Evolutionary conservation across 2,797 vertebrate genomes (phyloP), one percentile per base, ranked within the genome.

Genomic region (Peromyscus melanophrys): DNA sequence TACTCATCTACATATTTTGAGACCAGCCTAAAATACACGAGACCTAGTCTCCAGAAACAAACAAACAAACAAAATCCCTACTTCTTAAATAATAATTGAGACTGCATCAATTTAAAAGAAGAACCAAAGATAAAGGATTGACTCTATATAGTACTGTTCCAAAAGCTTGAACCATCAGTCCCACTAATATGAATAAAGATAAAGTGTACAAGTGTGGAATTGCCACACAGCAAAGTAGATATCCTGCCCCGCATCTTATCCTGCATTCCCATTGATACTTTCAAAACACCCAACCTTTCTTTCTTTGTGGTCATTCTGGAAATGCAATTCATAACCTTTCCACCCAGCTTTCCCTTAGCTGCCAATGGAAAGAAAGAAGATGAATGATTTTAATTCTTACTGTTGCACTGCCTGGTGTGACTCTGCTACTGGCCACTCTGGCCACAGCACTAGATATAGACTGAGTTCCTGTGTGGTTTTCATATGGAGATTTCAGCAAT

Each of bases 311-410:
- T 92, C 6, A 17, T 49, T 87, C 81, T 92, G 86, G 86, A 96
- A 92, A 96, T 92, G 29, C 25, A 82, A 61, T 92, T 94, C 87
- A 85, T 94, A 96, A 96, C 76, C 83, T 97, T 92, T 75, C 89
- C 80, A 93, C 76, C n/a, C 52, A 27, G 57, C 34, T 92, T 84
- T 92, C 77, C 69, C 65, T 75, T 96, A 95, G 52, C 81, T 97
- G 96, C 76, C 94, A 94, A 61, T 78, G 71, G 80, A 80, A 96
- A 87, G 90, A 95, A 92, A 92, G 77, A 97, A 97, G 97, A 97
- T 88, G 95, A 96, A 97, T 86, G 94, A 82, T 97, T 96, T 94
- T 96, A 95, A 97, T 97, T 94, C 80, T 95, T 95, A 75, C 23
- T 86, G 46, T 57, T 77, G 19, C 0, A 0, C 83, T 82, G 46